Conservation (phyloP, 2,113 vertebrate species). For the Panthera uncia region DNA sequence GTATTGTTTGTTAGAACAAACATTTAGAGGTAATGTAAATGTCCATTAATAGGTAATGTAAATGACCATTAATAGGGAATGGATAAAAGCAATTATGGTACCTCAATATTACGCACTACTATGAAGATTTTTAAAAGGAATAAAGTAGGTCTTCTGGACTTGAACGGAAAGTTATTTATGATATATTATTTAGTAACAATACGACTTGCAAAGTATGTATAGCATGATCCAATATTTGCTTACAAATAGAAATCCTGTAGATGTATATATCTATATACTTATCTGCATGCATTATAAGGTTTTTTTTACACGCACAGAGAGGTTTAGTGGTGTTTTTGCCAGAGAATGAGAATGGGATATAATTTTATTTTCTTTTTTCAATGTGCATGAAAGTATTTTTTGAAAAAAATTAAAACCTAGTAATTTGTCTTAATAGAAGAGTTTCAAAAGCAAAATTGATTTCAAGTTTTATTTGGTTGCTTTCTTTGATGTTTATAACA, state of each 20-base stretch:
- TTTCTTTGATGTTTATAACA: slow-evolving; percentile 7
- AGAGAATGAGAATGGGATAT: background rate
- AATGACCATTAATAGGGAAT: background rate
- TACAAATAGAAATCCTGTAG: background rate
- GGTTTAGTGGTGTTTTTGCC: background rate
- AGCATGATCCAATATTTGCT: background rate
- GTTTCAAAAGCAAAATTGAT: slow-evolving; percentile 30
- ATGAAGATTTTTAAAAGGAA: slow-evolving; percentile 15
- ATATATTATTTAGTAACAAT: background rate
- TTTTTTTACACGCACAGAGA: background rate
- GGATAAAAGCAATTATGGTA: background rate
- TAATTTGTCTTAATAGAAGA: slow-evolving; percentile 7
- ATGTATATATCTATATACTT: background rate
- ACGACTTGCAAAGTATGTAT: background rate
- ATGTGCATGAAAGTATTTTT: background rate
- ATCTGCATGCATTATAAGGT: background rate
- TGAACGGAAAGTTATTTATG: background rate
- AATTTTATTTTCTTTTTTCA: background rate
- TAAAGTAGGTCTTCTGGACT: background rate
- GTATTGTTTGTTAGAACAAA: background rate
- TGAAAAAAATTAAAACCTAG: background rate
- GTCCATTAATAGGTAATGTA: background rate
- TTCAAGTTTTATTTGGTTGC: background rate
- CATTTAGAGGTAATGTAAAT: background rate
- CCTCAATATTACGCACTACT: background rate